Percentiles rank a stretch among this genome's conserved stretches.
phyloP scores from a whole-genome alignment of 2,888 invertebrate genomes.

The Coelopa pilipes region DNA sequence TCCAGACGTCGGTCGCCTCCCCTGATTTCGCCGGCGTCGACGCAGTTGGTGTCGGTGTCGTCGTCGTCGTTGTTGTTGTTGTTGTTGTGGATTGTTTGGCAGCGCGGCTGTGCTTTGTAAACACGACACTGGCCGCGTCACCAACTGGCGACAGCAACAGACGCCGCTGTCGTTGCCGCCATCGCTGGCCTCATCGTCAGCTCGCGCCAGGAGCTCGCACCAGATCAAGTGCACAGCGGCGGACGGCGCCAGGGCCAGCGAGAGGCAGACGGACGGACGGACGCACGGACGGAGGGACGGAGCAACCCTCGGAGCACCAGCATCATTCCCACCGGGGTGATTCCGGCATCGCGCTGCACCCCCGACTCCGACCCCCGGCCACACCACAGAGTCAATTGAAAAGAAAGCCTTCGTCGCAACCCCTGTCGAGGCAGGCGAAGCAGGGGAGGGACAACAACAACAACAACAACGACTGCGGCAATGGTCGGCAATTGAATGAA shows the following conservation, averaged over 20 bases:
- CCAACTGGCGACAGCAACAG: conserved; percentile 37
- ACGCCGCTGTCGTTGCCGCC: conserved; percentile 1
- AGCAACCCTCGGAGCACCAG: conserved; percentile 38
- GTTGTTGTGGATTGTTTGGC: not conserved
- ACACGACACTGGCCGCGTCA: conserved; percentile 29
- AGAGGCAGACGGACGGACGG: not conserved
- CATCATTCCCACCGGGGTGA: conserved; percentile 64
- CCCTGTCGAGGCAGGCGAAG: not conserved
- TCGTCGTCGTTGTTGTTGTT: conserved; percentile 19
- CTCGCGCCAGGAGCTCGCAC: conserved; percentile 14
- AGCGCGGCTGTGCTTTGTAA: conserved; percentile 35
- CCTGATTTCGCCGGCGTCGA: conserved; percentile 47
- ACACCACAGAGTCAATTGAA: conserved; percentile 53
- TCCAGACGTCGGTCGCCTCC: conserved; percentile 42
- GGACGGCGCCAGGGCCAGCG: conserved; percentile 7
- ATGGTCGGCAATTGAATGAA: conserved; percentile 32
- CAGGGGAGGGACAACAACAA: not conserved
- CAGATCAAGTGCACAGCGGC: conserved; percentile 40
- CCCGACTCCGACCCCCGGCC: too few species aligned
- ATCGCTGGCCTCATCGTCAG: not conserved
- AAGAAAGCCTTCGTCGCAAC: conserved; percentile 17
- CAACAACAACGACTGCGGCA: conserved; percentile 39
- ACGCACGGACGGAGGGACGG: not conserved
- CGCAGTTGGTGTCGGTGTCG: conserved; percentile 16
- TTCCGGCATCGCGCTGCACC: conserved; percentile 50